A percentile compares a stretch with the other conserved stretches of the same genome.
These are phyloP conservation scores for Centruroides sculpturatus DNA, from an alignment of 1,140 invertebrate species.

Conservation along the genomic window DNA sequence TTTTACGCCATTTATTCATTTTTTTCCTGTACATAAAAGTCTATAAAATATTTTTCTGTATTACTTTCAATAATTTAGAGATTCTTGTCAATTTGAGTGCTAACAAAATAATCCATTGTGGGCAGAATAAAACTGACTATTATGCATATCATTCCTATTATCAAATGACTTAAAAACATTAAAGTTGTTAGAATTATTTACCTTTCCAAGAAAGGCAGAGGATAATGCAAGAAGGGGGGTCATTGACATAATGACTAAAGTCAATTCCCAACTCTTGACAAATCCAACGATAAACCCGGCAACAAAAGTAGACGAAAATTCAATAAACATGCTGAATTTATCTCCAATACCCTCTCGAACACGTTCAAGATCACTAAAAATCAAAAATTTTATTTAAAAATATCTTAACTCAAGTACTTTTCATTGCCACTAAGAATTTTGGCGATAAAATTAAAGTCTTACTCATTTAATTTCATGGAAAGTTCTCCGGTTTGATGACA, in stretches of 20 bases:
- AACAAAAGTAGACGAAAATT: constrained; percentile 24
- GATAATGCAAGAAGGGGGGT: constrained; percentile 11
- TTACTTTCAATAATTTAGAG: too few species aligned
- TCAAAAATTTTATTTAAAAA: neutral
- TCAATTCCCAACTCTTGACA: constrained; percentile 13
- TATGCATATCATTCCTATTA: too few species aligned
- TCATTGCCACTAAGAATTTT: neutral
- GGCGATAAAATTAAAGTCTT: constrained; percentile 26
- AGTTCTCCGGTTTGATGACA: constrained; percentile 61
- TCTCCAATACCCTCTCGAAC: constrained; percentile 40
- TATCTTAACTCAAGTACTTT: too few species aligned
- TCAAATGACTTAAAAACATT: too few species aligned
- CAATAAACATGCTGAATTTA: constrained; percentile 34
- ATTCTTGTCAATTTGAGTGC: too few species aligned
- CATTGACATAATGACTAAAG: constrained; percentile 14
- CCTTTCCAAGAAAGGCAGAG: constrained; percentile 17
- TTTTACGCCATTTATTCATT: too few species aligned
- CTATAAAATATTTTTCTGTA: too few species aligned
- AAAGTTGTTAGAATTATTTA: constrained; percentile 1
- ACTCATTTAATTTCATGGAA: constrained; percentile 66
- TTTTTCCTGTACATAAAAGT: too few species aligned
- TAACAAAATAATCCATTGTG: too few species aligned
- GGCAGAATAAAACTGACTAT: too few species aligned
- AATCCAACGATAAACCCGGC: constrained; percentile 16
- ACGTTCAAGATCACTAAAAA: constrained; percentile 35